Percentiles rank a stretch among this genome's conserved stretches.
These are phyloP conservation scores for Halcyon smyrnensis DNA, from an alignment of 2,797 vertebrate genomes.

Conservation along the genomic window DNA sequence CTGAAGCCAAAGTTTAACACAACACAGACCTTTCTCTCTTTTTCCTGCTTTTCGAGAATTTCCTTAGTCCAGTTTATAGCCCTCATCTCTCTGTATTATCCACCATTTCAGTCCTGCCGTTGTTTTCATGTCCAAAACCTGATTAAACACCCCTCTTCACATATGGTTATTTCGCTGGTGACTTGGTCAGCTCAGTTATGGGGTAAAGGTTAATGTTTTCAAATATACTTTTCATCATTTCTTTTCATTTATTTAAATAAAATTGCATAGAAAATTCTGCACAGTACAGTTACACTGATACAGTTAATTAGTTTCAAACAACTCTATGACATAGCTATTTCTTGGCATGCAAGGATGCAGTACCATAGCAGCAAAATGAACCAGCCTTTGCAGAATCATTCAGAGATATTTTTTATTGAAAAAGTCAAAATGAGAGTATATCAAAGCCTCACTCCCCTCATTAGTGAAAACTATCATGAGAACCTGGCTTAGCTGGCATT, in stretches of 20 bases:
- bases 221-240: background rate
- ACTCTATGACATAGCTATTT: background rate
- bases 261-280: background rate
- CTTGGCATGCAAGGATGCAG: background rate
- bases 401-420: background rate
- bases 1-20: background rate
- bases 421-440: background rate
- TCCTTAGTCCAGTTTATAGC: background rate
- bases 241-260: background rate
- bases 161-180: background rate
- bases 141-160: background rate
- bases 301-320: background rate
- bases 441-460: background rate
- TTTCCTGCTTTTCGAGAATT: background rate
- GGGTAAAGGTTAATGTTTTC: background rate
- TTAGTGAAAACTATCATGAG: background rate
- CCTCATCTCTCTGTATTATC: background rate
- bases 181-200: background rate
- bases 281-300: background rate
- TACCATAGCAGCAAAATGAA: background rate
- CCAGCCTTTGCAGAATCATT: background rate
- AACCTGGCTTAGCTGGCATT: background rate
- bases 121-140: background rate
- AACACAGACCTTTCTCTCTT: background rate
- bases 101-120: background rate